phyloP scores from a whole-genome alignment of 2,797 vertebrate species.

The Scyliorhinus canicula region DNA sequence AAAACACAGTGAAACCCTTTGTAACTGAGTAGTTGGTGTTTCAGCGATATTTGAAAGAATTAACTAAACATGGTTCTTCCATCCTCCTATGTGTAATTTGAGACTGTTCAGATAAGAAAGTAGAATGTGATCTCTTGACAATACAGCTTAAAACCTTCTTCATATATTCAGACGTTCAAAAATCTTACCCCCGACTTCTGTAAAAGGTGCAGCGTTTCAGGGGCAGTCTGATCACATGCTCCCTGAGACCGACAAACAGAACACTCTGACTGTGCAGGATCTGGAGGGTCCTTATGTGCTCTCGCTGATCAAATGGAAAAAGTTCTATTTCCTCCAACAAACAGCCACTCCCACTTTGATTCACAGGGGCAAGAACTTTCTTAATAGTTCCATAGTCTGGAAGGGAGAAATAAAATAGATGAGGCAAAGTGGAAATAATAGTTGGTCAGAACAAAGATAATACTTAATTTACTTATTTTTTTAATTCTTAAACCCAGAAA shows the following conservation, averaged over 20 bases:
- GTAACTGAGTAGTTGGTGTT: background rate
- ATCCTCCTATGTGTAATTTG: background rate
- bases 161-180: background rate
- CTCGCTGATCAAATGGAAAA: conserved; percentile 68
- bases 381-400: conserved; percentile 87
- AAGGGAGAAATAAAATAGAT: conserved; percentile 38
- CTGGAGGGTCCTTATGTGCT: conserved; percentile 80
- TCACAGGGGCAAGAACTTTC: conserved; percentile 86
- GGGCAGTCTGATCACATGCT: conserved; percentile 86
- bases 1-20: background rate
- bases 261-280: conserved; percentile 88
- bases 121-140: background rate
- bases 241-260: conserved; percentile 83
- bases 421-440: background rate
- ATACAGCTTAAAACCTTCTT: background rate
- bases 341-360: conserved; percentile 76
- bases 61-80: background rate
- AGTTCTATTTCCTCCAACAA: conserved; percentile 89
- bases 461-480: background rate
- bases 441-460: background rate
- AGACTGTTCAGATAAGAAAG: background rate
- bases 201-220: conserved; percentile 89
- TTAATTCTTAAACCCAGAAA: background rate
- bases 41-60: background rate
- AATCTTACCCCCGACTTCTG: conserved; percentile 74